A percentile compares a stretch with the other conserved stretches of the same genome.
These are phyloP conservation scores for Acheta domesticus DNA, from an alignment of 2,888 invertebrate genomes.

Conservation along the genomic window DNA sequence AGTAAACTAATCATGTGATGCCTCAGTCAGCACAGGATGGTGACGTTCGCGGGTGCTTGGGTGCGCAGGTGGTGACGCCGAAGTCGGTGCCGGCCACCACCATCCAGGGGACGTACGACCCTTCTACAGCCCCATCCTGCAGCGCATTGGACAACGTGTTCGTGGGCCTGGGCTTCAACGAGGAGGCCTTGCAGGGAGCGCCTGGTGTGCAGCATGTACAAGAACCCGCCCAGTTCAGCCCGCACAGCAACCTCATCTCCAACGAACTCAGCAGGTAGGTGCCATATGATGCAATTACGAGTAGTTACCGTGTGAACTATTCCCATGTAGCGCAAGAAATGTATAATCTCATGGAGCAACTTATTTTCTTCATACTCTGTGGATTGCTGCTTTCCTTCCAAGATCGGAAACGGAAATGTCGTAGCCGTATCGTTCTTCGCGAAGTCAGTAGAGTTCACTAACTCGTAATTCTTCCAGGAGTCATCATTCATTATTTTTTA, in stretches of 20 bases:
- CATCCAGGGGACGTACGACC: slow-evolving; percentile 41
- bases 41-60: background rate
- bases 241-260: slow-evolving; percentile 47
- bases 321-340: too few species aligned
- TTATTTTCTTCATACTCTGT: too few species aligned
- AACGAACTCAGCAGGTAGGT: slow-evolving; percentile 47
- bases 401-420: too few species aligned
- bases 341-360: too few species aligned
- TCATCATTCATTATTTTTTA: too few species aligned
- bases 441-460: too few species aligned
- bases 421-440: too few species aligned
- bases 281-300: too few species aligned
- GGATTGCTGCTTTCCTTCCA: too few species aligned
- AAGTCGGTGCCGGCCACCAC: slow-evolving; percentile 25
- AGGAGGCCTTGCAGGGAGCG: slow-evolving; percentile 46
- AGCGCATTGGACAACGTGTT: slow-evolving; percentile 46
- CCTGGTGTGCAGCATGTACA: slow-evolving; percentile 47
- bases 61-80: slow-evolving; percentile 30
- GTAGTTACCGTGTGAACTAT: too few species aligned
- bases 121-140: slow-evolving; percentile 46
- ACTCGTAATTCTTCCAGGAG: too few species aligned
- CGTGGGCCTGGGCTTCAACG: slow-evolving; percentile 44
- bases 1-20: background rate
- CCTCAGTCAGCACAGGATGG: too few species aligned
- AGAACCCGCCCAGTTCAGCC: slow-evolving; percentile 45